A percentile compares a stretch with the other conserved stretches of the same genome.
Conservation (phyloP, 2,888 invertebrate genomes). For the Agrenia bidenticulata region DNA sequence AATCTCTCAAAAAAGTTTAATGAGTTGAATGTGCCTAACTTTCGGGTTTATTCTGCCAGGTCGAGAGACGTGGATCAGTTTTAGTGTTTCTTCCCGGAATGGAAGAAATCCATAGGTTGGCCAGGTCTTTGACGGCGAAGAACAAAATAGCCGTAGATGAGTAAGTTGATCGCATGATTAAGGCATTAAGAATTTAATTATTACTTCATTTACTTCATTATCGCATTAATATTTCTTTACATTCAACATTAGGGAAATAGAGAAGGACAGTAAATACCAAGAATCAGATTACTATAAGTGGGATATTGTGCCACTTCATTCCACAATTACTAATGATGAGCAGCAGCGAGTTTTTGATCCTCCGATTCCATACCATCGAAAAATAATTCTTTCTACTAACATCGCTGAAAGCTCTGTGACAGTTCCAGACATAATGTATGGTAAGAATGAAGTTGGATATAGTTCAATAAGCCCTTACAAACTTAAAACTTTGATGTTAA, state of each 20-base stretch:
- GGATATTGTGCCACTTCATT: constrained; percentile 63
- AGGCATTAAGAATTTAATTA: no score
- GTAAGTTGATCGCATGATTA: constrained; percentile 23
- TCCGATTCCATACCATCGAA: constrained; percentile 66
- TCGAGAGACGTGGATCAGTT: constrained; percentile 64
- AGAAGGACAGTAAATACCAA: background rate
- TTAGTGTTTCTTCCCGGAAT: constrained; percentile 88
- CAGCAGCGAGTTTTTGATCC: constrained; percentile 66
- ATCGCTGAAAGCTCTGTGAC: constrained; percentile 92
- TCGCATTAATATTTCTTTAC: background rate
- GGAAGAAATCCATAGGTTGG: constrained; percentile 61
- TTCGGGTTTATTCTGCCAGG: constrained; percentile 16
- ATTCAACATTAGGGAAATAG: background rate
- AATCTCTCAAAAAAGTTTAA: background rate
- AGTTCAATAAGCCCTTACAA: no score
- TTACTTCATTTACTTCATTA: constrained; percentile 5
- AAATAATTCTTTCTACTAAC: constrained; percentile 85
- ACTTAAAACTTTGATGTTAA: no score
- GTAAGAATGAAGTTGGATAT: constrained; percentile 56
- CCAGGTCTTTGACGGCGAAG: constrained; percentile 28
- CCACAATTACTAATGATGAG: constrained; percentile 75
- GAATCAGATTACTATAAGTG: constrained; percentile 44
- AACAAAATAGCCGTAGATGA: constrained; percentile 18
- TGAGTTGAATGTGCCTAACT: constrained; percentile 6
- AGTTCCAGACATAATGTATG: constrained; percentile 81